A percentile compares a stretch with the other conserved stretches of the same genome.
Evolutionary conservation across 1,140 invertebrate genomes (phyloP).

Genomic region (Plutomurus gul): DNA sequence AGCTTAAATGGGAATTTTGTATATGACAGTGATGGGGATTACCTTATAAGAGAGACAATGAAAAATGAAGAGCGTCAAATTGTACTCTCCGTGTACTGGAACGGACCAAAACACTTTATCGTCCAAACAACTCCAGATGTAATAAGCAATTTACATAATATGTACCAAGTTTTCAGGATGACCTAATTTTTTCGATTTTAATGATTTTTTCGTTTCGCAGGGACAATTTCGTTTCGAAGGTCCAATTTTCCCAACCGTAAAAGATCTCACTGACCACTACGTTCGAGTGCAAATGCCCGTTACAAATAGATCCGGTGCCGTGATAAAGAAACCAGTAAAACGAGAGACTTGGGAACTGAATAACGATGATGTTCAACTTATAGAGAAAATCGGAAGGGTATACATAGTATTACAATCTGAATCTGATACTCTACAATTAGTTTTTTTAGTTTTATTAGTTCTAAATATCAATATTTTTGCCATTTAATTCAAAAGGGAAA

Average conservation of each 20-base stretch:
- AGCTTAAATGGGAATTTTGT: neutral
- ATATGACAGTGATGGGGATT: slow-evolving; percentile 74
- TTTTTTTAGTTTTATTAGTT: no score
- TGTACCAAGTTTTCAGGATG: neutral
- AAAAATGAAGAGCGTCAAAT: slow-evolving; percentile 89
- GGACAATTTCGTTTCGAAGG: slow-evolving; percentile 93
- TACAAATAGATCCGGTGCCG: slow-evolving; percentile 87
- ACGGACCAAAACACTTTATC: slow-evolving; percentile 91
- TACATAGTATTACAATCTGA: neutral
- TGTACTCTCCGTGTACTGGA: slow-evolving; percentile 93
- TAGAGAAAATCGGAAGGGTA: slow-evolving; percentile 94
- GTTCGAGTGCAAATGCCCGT: slow-evolving; percentile 80
- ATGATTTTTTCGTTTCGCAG: slow-evolving; percentile 58
- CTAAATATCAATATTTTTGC: neutral
- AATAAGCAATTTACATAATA: slow-evolving; percentile 50
- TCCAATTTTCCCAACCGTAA: slow-evolving; percentile 86
- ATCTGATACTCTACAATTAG: neutral
- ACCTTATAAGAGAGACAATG: slow-evolving; percentile 91
- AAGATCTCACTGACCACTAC: slow-evolving; percentile 87
- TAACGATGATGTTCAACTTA: slow-evolving; percentile 90
- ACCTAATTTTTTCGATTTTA: neutral
- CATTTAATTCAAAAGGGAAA: slow-evolving; percentile 73
- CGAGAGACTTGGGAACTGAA: slow-evolving; percentile 95
- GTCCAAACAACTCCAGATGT: slow-evolving; percentile 91
- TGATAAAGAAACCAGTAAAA: slow-evolving; percentile 81